Base-by-base conservation (phyloP, 2,797 vertebrate genomes). In the Poeciliopsis infans region DNA sequence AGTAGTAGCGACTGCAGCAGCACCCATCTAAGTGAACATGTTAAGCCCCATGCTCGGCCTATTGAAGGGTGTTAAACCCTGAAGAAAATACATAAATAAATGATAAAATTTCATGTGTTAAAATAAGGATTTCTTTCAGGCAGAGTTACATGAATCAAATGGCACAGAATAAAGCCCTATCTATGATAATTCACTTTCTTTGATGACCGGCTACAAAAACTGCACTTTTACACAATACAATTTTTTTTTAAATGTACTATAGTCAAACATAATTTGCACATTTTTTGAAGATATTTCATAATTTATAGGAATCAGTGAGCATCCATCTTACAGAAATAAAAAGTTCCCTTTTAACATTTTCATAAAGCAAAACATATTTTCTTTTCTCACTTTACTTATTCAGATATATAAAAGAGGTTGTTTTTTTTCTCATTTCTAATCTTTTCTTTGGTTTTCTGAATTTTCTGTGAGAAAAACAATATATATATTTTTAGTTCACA, bases 1-100 rank as follows among this genome's bases (percentile, higher is more conserved):
- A 55, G 61, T 4, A 55, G 61, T 4, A 53, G 75, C 70, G 81
- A 20, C 59, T 36, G 79, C 68, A 76, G 55, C 51, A 64, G 55
- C 20, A 68, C 20, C 31, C 33, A 39, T 12, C 25, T 41, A 41
- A 68, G 64, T 68, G 36, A 68, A 68, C 33, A 25, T 39, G 20
- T 68, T 41, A 23, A 68, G 20, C 36, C 36, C 4, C 16, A 39
- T 68, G 64, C 33, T 33, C 23, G 36, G 64, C 64, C 64, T 68
- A 5, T 23, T 23, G 64, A 39, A 39, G 33, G 8, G 39, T 39
- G 64, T 66, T 66, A 33, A 36, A 64, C 61, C 7, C 36, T 20
- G 7, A 64, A 64, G 6, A 68, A 66, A 66, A 39, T 39, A 10
- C 11, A 23, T 11, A 51, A 7, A 23, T 23, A 23, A 23, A 53